Conservation (phyloP, 2,888 invertebrate species). For the Melieria crassipennis region DNA sequence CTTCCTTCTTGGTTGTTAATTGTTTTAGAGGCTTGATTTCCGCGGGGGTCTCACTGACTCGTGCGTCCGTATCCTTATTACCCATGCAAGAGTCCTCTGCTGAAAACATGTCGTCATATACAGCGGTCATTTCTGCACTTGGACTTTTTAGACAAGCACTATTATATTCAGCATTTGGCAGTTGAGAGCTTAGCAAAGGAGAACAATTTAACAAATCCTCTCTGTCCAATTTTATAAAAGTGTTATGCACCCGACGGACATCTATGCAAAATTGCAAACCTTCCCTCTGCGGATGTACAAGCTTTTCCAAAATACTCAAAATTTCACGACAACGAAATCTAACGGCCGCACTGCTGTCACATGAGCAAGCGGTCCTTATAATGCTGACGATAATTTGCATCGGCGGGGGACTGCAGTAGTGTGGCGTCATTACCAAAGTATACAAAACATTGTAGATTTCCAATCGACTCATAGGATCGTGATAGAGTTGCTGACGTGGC, state of each 20-base stretch:
- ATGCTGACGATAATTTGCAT: slow-evolving; percentile 48
- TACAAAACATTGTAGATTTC: slow-evolving; percentile 47
- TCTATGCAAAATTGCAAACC: slow-evolving; percentile 51
- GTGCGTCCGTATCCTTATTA: too few species aligned
- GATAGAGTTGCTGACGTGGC: slow-evolving; percentile 42
- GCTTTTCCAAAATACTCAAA: slow-evolving; percentile 49
- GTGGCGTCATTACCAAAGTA: slow-evolving; percentile 45
- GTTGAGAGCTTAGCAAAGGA: too few species aligned
- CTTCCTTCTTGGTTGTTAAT: too few species aligned
- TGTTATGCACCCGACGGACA: slow-evolving; percentile 47
- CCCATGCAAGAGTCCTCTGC: too few species aligned
- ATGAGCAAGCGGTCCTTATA: slow-evolving; percentile 45
- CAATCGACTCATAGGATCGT: slow-evolving; percentile 48
- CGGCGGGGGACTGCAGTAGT: slow-evolving; percentile 55
- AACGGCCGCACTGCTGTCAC: slow-evolving; percentile 46
- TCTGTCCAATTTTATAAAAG: slow-evolving; percentile 42
- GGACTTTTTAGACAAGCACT: too few species aligned
- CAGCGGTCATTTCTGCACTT: too few species aligned
- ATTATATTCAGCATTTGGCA: too few species aligned
- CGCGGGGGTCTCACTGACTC: too few species aligned
- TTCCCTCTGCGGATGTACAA: slow-evolving; percentile 57
- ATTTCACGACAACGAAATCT: slow-evolving; percentile 43
- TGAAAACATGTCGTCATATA: too few species aligned
- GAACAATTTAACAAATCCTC: slow-evolving; percentile 30
- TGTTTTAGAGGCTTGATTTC: too few species aligned